Evolutionary conservation across 2,797 vertebrate genomes (phyloP), one percentile per base, ranked within the genome.

Genomic region (Toxotes lorentzi): DNA sequence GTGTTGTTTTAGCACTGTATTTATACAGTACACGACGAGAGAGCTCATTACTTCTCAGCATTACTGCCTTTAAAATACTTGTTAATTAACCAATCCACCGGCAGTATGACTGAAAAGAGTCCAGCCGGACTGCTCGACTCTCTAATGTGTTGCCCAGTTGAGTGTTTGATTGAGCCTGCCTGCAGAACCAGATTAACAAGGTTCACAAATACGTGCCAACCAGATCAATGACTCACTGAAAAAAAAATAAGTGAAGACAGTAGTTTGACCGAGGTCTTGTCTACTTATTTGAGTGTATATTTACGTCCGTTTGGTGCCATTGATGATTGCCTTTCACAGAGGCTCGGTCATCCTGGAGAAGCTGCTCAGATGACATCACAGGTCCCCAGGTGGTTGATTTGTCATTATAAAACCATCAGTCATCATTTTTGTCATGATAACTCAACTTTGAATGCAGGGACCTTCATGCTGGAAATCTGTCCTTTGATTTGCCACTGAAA

Each of bases 151-250:
- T 86, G 67, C 65, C 75, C 34, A 66, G 67, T 73, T 79, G 64
- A 88, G 73, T 74, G 70, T 87, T 83, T 88, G 81, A 89, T 73
- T 82, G 71, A 78, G 76, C 48, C 63, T 76, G 64, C 63, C 48
- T 50, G 62, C 53, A 69, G 64, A 68, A 56, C 69, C 82, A 77
- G 61, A 86, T 85, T 79, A 84, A 85, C 76, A 82, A 74, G 66
- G 60, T 71, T 63, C 54, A 27, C 16, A 19, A 53, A 34, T 64
- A 45, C 34, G 11, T 59, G 77, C 69, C 83, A 79, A 65, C 45
- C 23, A 47, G 50, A 75, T 70, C 74, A 75, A 69, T 81, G 27
- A 83, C 69, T 84, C 76, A 63, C 57, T 59, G 60, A 79, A 45
- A 24, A 32, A 32, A 71, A 83, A 79, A 65, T 57, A 50, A 76